These are phyloP conservation scores for Sanderia malayensis DNA, from an alignment of 30 jellyfish, hydroid and myxozoan species.

Conservation along the genomic window DNA sequence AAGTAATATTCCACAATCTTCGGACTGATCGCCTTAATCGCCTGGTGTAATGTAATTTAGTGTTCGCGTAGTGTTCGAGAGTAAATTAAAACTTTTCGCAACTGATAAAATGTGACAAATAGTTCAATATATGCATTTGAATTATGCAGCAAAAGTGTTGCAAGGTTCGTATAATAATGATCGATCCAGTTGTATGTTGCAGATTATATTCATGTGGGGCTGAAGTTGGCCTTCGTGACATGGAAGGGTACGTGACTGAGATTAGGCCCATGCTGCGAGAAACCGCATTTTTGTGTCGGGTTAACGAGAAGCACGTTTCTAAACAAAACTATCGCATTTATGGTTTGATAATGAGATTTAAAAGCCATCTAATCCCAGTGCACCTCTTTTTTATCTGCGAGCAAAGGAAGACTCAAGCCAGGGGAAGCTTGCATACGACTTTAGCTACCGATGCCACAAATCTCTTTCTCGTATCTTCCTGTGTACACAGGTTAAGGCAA, in stretches of 20 bases:
- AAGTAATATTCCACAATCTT: no score
- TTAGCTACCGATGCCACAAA: background rate
- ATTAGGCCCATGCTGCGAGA: background rate
- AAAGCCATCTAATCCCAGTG: conserved; percentile 1
- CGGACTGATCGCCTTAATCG: no score
- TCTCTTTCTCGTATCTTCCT: background rate
- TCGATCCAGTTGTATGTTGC: no score
- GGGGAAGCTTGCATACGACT: background rate
- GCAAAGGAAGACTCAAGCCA: background rate
- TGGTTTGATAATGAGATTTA: conserved; percentile 38
- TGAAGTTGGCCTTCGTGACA: background rate
- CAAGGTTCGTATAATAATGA: no score
- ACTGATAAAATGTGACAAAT: no score
- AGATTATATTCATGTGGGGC: no score
- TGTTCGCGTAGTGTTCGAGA: no score
- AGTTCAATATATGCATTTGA: no score
- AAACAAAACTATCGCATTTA: conserved; percentile 33
- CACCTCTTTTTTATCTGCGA: background rate
- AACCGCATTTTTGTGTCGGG: background rate
- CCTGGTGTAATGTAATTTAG: no score
- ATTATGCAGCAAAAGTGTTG: no score
- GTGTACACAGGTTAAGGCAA: no score
- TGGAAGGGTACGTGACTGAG: background rate
- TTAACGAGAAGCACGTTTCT: background rate
- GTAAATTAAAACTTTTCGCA: no score